Base-by-base conservation (phyloP, 2,888 invertebrate species). In the Epinotia demarniana region DNA sequence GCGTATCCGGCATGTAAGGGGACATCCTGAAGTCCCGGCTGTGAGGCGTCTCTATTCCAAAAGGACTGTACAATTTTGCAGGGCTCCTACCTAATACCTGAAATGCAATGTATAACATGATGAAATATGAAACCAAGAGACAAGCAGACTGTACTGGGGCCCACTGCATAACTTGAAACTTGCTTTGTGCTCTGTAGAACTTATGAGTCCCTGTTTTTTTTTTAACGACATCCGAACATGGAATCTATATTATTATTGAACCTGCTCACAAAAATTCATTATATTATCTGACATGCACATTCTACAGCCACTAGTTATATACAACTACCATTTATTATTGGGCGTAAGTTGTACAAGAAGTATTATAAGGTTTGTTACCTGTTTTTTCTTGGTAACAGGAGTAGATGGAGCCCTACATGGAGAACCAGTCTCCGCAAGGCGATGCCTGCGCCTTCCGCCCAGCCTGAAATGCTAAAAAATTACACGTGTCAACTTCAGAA, bases 31-130 rank as follows among this genome's bases (percentile, higher is more conserved):
- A 90, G 83, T 92, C 94, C 2, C 94, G 93, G 89, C 88, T 94
- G 77, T 94, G 94, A 0, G 97, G 97, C 2, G 96, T 96, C 82
- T 97, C 97, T 57, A 97, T 96, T 8, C 96, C 95, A 83, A 97
- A 97, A 0, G 97, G 97, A 81, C 97, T 97, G 87, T 97, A 97
- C 73, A 97, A 83, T 86, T 96, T 96, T 0, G 96, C 96, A 0
- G 97, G 97, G 33, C 97, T 97, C 70, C 93, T 84, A 18, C 92
- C 92, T 61, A 92, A 80, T 55, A 90, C 77, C 93, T 92, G 85
- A 6, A 86, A 85, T 33, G 11, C 39, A 9, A 63, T 27, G 8
- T 27, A 33, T 57, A 43, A 49, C 8, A 13, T n/a, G 2, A n/a
- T n/a, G 0, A n/a, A 53, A n/a, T 53, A n/a, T n/a, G 8, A 53